Conservation (phyloP, 2,797 vertebrate genomes). For the Huso huso region DNA sequence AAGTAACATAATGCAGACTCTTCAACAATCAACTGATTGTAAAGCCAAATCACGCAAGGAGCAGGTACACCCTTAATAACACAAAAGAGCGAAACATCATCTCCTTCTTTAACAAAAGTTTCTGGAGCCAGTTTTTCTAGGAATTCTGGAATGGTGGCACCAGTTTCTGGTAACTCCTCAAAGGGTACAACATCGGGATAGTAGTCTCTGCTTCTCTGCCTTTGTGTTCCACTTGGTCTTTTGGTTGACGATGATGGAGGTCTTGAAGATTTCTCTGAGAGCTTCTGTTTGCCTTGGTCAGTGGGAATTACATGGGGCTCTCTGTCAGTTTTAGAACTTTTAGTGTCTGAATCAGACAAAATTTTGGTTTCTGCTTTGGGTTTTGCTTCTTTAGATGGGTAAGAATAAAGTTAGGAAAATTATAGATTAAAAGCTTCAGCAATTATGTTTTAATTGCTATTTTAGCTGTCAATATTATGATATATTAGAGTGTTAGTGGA, state of each 20-base stretch:
- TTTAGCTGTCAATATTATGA: constrained; percentile 22
- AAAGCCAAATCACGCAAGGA: constrained; percentile 69
- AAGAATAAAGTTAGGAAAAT: constrained; percentile 89
- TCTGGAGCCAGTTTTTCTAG: constrained; percentile 64
- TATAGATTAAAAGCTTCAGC: constrained; percentile 22
- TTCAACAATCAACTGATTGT: constrained; percentile 67
- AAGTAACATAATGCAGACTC: constrained; percentile 60
- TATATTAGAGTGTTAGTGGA: constrained; percentile 33
- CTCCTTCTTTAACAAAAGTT: constrained; percentile 55
- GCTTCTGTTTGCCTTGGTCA: constrained; percentile 56
- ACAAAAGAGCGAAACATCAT: constrained; percentile 55
- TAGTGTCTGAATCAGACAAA: constrained; percentile 73
- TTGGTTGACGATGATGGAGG: constrained; percentile 39
- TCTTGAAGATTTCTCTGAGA: constrained; percentile 43
- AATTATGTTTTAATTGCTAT: constrained; percentile 13
- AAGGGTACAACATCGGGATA: constrained; percentile 58
- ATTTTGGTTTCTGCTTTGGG: constrained; percentile 76
- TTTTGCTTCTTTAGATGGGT: constrained; percentile 73
- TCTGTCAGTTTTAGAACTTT: constrained; percentile 68
- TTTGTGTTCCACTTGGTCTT: constrained; percentile 41
- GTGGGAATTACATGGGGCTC: constrained; percentile 55
- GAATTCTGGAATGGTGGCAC: constrained; percentile 48
- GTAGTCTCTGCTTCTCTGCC: constrained; percentile 49
- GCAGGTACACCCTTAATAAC: constrained; percentile 58
- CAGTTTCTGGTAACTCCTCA: constrained; percentile 37